These are phyloP conservation scores for Urophycis tenuis DNA, from an alignment of 2,797 vertebrate genomes.

Conservation along the genomic window DNA sequence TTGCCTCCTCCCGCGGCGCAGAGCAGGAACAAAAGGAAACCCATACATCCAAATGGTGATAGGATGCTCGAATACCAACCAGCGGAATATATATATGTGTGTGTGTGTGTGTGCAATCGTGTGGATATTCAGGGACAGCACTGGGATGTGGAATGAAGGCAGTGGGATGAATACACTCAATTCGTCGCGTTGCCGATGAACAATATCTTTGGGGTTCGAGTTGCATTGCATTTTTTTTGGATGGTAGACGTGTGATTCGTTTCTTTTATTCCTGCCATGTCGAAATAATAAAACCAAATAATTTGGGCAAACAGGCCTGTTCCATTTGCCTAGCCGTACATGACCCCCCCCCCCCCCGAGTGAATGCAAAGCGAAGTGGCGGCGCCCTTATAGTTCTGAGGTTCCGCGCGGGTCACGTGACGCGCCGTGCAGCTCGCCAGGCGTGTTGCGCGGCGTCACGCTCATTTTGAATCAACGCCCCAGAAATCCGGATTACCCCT, in stretches of 20 bases:
- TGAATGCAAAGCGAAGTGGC: background rate
- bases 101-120: background rate
- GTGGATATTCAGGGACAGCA: background rate
- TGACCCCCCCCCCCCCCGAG: too few relatives aligned
- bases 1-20: background rate
- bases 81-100: background rate
- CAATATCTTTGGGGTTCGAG: background rate
- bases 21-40: background rate
- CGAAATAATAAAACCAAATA: background rate
- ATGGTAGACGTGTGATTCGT: background rate
- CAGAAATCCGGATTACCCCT: background rate
- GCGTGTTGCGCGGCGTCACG: background rate
- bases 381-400: too few relatives aligned
- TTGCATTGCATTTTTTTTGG: background rate
- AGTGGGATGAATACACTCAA: background rate
- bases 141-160: background rate
- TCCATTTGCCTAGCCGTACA: too few relatives aligned
- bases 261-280: background rate
- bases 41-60: background rate
- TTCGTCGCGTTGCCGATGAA: background rate
- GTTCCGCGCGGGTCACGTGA: too few relatives aligned
- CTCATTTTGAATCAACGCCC: background rate
- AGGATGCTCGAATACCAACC: background rate
- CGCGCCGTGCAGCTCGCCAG: too few relatives aligned
- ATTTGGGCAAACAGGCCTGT: background rate